phyloP scores from a whole-genome alignment of 2,888 invertebrate genomes.

The Chouioia cunea region DNA sequence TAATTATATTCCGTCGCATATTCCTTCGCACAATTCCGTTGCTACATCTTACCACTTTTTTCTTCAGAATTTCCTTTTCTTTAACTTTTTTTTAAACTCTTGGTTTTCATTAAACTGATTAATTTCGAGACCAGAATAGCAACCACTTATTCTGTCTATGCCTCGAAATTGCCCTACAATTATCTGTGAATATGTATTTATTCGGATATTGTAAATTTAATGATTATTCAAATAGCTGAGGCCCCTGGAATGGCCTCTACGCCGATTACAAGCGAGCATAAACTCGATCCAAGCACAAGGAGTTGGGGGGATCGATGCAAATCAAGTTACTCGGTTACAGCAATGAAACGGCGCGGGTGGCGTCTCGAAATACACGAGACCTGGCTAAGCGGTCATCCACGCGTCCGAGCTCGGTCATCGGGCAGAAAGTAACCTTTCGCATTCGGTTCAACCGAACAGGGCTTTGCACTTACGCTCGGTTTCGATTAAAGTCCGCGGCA shows the following conservation, averaged over 20 bases:
- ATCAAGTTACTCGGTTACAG: constrained; percentile 43
- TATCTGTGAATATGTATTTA: too few relatives aligned
- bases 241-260: constrained; percentile 15
- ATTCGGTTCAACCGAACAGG: constrained; percentile 58
- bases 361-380: constrained; percentile 8
- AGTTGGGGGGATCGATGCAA: constrained; percentile 46
- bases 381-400: constrained; percentile 25
- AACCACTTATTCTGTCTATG: too few relatives aligned
- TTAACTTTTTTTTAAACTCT: too few relatives aligned
- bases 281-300: constrained; percentile 7
- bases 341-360: background rate
- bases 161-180: too few relatives aligned
- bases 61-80: too few relatives aligned
- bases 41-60: too few relatives aligned
- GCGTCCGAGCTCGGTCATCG: constrained; percentile 49
- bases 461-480: constrained; percentile 61
- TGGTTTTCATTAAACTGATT: too few relatives aligned
- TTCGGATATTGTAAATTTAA: too few relatives aligned
- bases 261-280: constrained; percentile 12
- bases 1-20: constrained; percentile 52
- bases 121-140: too few relatives aligned
- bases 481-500: constrained; percentile 58
- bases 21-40: background rate
- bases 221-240: background rate
- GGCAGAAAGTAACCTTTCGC: constrained; percentile 57